These are phyloP conservation scores for Drosophila ezoana DNA, from an alignment of 2,888 invertebrate species.

Conservation along the genomic window DNA sequence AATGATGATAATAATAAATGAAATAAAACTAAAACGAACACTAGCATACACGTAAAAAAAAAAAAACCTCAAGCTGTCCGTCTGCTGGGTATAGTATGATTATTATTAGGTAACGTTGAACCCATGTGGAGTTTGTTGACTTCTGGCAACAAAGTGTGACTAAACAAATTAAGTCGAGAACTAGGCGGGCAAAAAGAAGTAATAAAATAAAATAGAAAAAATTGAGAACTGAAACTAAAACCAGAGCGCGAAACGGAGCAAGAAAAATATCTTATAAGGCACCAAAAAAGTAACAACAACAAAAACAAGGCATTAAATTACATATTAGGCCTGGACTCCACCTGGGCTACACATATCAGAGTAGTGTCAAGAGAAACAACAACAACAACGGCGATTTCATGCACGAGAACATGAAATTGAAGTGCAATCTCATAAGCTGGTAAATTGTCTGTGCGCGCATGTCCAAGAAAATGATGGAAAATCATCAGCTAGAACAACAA, in stretches of 20 bases:
- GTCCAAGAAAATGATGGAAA: slow-evolving; percentile 56
- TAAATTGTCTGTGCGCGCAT: slow-evolving; percentile 53
- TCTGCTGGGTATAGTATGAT: slow-evolving; percentile 37
- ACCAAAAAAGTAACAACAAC: slow-evolving; percentile 33
- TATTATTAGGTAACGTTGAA: slow-evolving; percentile 62
- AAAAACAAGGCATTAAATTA: slow-evolving; percentile 69
- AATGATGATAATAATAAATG: slow-evolving; percentile 55
- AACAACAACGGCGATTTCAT: slow-evolving; percentile 59
- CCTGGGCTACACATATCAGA: slow-evolving; percentile 19
- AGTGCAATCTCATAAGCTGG: slow-evolving; percentile 48
- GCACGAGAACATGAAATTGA: slow-evolving; percentile 61
- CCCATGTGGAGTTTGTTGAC: slow-evolving; percentile 77
- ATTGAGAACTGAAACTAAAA: slow-evolving; percentile 38
- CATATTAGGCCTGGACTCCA: slow-evolving; percentile 59
- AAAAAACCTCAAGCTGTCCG: slow-evolving; percentile 16
- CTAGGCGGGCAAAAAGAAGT: slow-evolving; percentile 35
- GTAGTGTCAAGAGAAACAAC: slow-evolving; percentile 57
- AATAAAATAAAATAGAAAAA: slow-evolving; percentile 3
- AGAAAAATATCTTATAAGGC: slow-evolving; percentile 45
- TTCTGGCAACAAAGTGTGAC: slow-evolving; percentile 78
- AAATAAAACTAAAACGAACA: slow-evolving; percentile 35
- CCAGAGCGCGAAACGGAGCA: slow-evolving; percentile 41
- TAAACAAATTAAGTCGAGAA: slow-evolving; percentile 75
- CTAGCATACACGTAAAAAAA: not conserved
- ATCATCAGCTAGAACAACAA: slow-evolving; percentile 42